These are phyloP conservation scores for Oceanodroma tethys DNA, from an alignment of 2,113 vertebrate species.

Conservation along the genomic window DNA sequence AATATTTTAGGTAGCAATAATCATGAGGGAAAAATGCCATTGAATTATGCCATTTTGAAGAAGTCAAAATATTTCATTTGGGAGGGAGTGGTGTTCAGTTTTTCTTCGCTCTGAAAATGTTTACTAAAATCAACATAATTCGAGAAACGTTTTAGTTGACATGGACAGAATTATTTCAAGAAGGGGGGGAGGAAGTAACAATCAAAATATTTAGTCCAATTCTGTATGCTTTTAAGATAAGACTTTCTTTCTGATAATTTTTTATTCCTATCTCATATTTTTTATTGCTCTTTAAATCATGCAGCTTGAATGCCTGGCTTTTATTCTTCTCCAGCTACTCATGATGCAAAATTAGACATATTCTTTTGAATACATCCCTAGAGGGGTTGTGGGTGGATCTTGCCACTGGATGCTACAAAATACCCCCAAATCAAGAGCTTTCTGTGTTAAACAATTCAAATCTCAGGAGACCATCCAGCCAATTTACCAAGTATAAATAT, in stretches of 20 bases:
- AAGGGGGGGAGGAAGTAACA: not conserved
- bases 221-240: not conserved
- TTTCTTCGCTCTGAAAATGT: not conserved
- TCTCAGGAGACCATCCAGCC: slow-evolving; percentile 35
- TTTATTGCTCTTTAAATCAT: slow-evolving; percentile 9
- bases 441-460: slow-evolving; percentile 65
- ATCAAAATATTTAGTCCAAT: not conserved
- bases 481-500: slow-evolving; percentile 64
- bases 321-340: slow-evolving; percentile 20
- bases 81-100: not conserved
- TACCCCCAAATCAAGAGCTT: slow-evolving; percentile 60
- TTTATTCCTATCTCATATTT: not conserved
- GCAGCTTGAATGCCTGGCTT: not conserved
- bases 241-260: not conserved
- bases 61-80: not conserved
- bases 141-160: not conserved
- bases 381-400: slow-evolving; percentile 38
- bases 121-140: not conserved
- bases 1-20: not conserved
- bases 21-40: not conserved
- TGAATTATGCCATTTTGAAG: not conserved
- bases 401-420: slow-evolving; percentile 53
- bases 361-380: slow-evolving; percentile 40
- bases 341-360: slow-evolving; percentile 39
- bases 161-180: not conserved